phyloP scores from a whole-genome alignment of 1,140 invertebrate genomes.

The Listronotus bonariensis region DNA sequence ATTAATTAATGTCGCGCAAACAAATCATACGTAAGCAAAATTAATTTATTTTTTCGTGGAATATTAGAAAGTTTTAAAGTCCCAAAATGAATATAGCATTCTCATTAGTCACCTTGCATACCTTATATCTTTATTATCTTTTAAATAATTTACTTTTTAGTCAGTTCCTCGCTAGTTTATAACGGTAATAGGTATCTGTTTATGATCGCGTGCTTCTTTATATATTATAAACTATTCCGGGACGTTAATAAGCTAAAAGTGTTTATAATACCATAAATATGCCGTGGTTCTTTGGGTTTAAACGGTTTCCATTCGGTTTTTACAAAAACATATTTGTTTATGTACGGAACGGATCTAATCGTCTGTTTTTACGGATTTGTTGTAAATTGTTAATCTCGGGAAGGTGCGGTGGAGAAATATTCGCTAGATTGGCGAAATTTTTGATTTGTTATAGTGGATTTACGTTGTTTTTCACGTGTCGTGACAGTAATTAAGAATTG shows the following conservation, averaged over 20 bases:
- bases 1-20: too few species aligned
- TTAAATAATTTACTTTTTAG: constrained; percentile 30
- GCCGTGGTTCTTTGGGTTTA: constrained; percentile 3
- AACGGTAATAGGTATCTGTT: constrained; percentile 24
- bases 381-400: constrained; percentile 12
- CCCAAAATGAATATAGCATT: constrained; percentile 16
- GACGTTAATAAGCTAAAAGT: constrained; percentile 16
- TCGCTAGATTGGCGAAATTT: neutral
- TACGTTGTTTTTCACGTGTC: too few species aligned
- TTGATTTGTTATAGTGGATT: too few species aligned
- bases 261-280: constrained; percentile 35
- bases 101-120: constrained; percentile 23
- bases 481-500: too few species aligned
- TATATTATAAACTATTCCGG: constrained; percentile 22
- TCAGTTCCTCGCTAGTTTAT: constrained; percentile 3
- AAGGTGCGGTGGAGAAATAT: constrained; percentile 3
- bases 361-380: constrained; percentile 10
- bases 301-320: constrained; percentile 6
- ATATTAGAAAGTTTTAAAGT: neutral
- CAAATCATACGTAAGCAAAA: too few species aligned
- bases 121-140: constrained; percentile 19
- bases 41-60: too few species aligned
- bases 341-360: constrained; percentile 11
- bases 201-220: constrained; percentile 17
- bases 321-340: constrained; percentile 30